These are phyloP conservation scores for Neopelma chrysocephalum DNA, from an alignment of 2,797 vertebrate species.

Conservation along the genomic window DNA sequence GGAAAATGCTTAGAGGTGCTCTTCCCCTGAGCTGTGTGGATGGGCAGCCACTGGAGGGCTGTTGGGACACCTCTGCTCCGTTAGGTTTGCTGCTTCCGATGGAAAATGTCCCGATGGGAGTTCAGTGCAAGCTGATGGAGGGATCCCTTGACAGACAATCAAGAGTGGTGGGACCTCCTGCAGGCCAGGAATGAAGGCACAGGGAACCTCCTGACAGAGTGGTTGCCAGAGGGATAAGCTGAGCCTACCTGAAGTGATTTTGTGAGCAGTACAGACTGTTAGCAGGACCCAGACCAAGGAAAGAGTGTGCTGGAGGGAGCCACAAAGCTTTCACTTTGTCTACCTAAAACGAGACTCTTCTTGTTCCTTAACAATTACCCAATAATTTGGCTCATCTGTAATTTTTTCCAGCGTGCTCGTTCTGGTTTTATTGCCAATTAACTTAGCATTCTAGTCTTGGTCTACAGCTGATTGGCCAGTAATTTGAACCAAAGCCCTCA, in stretches of 20 bases:
- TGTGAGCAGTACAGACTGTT: background rate
- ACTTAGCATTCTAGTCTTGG: conserved; percentile 3
- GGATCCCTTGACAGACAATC: background rate
- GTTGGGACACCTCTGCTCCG: background rate
- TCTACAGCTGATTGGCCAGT: conserved; percentile 5
- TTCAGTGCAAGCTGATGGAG: background rate
- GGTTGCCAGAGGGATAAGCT: background rate
- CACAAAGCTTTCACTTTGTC: background rate
- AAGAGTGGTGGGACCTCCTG: background rate
- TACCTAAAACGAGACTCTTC: background rate
- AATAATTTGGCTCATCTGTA: background rate
- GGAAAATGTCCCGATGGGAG: background rate
- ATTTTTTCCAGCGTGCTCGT: background rate
- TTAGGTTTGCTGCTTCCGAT: background rate
- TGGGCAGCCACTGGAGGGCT: background rate
- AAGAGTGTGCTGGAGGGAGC: background rate
- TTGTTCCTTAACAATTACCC: background rate
- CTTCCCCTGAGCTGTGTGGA: background rate
- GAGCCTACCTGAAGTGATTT: background rate
- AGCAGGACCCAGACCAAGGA: background rate
- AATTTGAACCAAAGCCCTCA: conserved; percentile 15
- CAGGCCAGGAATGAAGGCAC: background rate
- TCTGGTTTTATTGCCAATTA: conserved; percentile 43
- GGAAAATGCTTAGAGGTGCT: background rate
- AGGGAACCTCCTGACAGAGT: background rate